Evolutionary conservation across 2,888 invertebrate genomes (phyloP), one percentile per base, ranked within the genome.

Genomic region (Orthosia gothica): DNA sequence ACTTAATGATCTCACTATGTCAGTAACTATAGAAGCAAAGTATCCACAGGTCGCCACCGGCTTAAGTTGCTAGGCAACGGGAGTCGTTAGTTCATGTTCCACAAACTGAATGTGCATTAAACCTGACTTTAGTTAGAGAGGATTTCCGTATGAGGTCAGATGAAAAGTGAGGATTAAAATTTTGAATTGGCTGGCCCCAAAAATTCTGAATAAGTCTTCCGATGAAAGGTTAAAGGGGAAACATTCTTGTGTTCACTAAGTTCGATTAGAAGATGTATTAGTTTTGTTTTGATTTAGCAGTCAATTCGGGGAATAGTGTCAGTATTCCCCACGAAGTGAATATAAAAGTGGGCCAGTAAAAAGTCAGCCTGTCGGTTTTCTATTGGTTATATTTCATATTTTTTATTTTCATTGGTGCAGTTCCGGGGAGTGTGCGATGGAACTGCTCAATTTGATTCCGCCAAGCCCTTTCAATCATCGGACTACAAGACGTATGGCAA

Each of bases 51-150:
- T 79, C 54, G 54, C 32, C 64, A 59, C 15, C 32, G 16, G 79
- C 79, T 79, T 79, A 79, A 70, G 79, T 79, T 70, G 62, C 79
- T 63, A 75, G 58, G 79, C 75, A 75, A 79, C 79, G n/a, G 70
- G 23, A 23, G 75, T 79, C 70, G 66, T 79, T 79, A 79, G 79
- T 50, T 57, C 79, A 79, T 58, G 61, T 65, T 62, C 61, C 61
- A 26, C 55, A 26, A 52, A 67, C 40, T 55, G 66, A 61, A 71
- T 67, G n/a, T 55, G 26, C 57, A 54, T 63, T 68, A 45, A 68
- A 78, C 64, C 49, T 68, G 58, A 77, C 74, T 74, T 55, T 23
- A 65, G 79, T 47, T 54, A 32, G 69, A 58, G 49, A 62, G 65
- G 70, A 66, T 79, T 70, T 58, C n/a, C n/a, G 55, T 64, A 50